phyloP scores from a whole-genome alignment of 2,888 invertebrate species.

The Cheilosia scutellata region DNA sequence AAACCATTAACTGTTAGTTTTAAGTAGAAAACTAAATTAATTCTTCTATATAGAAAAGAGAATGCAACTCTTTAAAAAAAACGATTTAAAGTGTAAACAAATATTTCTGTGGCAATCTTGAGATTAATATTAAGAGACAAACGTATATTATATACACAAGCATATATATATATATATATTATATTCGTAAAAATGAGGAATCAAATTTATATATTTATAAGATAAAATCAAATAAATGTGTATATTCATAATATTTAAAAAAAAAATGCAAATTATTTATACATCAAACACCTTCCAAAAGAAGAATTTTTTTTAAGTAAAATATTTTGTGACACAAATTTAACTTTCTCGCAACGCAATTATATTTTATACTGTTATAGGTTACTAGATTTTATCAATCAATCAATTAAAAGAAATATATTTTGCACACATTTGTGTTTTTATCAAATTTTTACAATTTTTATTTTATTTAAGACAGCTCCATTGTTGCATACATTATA shows the following conservation, averaged over 20 bases:
- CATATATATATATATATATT: not conserved
- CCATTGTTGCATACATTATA: not conserved
- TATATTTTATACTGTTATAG: conserved; percentile 21
- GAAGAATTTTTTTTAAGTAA: not conserved
- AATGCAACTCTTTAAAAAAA: conserved; percentile 16
- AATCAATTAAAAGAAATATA: not conserved
- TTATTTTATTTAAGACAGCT: conserved; percentile 41
- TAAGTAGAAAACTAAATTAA: conserved; percentile 33
- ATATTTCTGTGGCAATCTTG: conserved; percentile 74
- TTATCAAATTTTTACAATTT: conserved; percentile 11
- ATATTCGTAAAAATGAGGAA: conserved; percentile 33
- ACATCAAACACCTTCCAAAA: conserved; percentile 50
- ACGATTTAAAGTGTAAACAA: conserved; percentile 37
- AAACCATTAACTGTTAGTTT: conserved; percentile 8
- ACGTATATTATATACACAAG: conserved; percentile 30
- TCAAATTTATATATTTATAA: conserved; percentile 74
- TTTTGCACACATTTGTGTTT: conserved; percentile 24
- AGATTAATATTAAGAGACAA: conserved; percentile 71
- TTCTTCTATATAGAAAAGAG: not conserved
- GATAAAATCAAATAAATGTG: conserved; percentile 46
- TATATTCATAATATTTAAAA: conserved; percentile 21
- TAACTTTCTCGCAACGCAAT: conserved; percentile 25
- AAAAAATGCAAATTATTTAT: conserved; percentile 40
- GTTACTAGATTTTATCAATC: not conserved
- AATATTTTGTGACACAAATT: conserved; percentile 38